A percentile compares a stretch with the other conserved stretches of the same genome.
phyloP scores from a whole-genome alignment of 92 coral and sea anemone genomes.

The Bergia sp. region DNA sequence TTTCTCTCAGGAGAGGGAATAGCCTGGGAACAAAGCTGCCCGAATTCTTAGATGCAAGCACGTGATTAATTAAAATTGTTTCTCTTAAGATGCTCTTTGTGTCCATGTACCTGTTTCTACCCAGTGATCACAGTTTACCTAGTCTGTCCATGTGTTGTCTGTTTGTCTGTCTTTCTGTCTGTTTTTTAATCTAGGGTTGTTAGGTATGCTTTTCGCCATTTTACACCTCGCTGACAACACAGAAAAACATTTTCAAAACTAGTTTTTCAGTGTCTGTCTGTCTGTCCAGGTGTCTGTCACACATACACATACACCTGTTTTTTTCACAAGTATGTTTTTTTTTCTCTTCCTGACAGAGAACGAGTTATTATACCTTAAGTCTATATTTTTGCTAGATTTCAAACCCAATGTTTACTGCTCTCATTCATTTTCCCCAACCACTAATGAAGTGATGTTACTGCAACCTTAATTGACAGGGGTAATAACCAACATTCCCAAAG shows the following conservation, averaged over 20 bases:
- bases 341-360: neutral
- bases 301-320: neutral
- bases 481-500: slow-evolving; percentile 97
- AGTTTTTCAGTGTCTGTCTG: neutral
- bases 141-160: neutral
- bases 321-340: neutral
- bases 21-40: too few species aligned
- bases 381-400: neutral
- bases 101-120: neutral
- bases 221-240: too few species aligned
- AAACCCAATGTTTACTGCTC: neutral
- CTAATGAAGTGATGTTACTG: neutral
- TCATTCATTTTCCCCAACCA: neutral
- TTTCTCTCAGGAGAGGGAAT: too few species aligned
- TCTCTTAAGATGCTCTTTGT: neutral
- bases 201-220: too few species aligned
- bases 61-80: too few species aligned
- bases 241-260: too few species aligned
- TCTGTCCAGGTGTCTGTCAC: neutral
- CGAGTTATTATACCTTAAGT: neutral
- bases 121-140: neutral
- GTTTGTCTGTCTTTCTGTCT: too few species aligned
- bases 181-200: too few species aligned
- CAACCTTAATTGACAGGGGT: slow-evolving; percentile 66
- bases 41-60: neutral